Evolutionary conservation across 2,888 invertebrate genomes (phyloP), one percentile per base, ranked within the genome.

Genomic region (Drosophila affinis): DNA sequence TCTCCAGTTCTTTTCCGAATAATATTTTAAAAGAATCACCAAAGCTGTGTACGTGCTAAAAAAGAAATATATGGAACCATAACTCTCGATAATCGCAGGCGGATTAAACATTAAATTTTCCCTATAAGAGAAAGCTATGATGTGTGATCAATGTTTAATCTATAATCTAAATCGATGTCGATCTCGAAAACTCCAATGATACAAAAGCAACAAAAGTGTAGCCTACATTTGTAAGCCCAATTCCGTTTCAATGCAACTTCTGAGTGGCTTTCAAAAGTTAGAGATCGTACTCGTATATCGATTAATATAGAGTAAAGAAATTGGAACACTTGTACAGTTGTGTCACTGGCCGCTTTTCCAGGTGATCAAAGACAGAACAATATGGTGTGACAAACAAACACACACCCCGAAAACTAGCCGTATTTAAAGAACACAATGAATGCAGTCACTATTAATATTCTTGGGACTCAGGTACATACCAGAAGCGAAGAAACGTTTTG

Each of bases 371-470:
- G 32, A 17, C 44, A 9, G 58, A 18, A 27, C 48, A 39, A 49
- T 27, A 32, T 10, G 56, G 18, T 49, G 27, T 24, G 32, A 3
- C 39, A 2, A 39, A 39, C 24, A 24, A 24, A 24, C 24, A 39
- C 3, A 46, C 51, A 44, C 34, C 39, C 14, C 14, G 45, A 5
- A 21, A 52, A 67, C 10, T 9, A 18, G 39, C 17, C 46, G 24
- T 24, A 46, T 47, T 53, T 65, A 34, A 70, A 62, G 47, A 62
- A 62, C 46, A 56, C 62, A 27, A 34, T 44, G 46, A 54, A 58
- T 72, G 62, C 71, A 72, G 57, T 53, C 60, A 79, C 81, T 79
- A 86, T 75, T 81, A 87, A 84, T 84, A 81, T 79, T 72, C 54
- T 76, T 29, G 34, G 49, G 44, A 56, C 61, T 77, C 46, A 58